Percentiles rank a stretch among this genome's conserved stretches.
Evolutionary conservation across 2,888 invertebrate species (phyloP).

Genomic region (Eristalis tenax): DNA sequence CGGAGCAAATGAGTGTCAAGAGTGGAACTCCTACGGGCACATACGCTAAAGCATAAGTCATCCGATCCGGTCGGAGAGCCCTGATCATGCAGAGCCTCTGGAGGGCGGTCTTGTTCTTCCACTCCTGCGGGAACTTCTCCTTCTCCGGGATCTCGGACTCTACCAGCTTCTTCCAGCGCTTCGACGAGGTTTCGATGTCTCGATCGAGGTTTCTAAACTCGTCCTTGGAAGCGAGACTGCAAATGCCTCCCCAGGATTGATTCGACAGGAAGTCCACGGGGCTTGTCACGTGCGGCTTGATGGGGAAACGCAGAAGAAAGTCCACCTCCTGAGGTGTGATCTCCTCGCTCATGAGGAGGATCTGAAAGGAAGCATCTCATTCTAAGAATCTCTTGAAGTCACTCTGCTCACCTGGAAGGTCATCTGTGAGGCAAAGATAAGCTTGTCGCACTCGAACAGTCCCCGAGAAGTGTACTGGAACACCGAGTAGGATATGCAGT

Average conservation of each 20-base stretch:
- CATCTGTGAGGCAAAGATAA: slow-evolving; percentile 98
- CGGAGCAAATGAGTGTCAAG: background rate
- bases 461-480: slow-evolving; percentile 97
- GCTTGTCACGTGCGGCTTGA: slow-evolving; percentile 94
- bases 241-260: slow-evolving; percentile 96
- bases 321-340: slow-evolving; percentile 93
- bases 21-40: slow-evolving; percentile 73
- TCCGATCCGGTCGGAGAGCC: slow-evolving; percentile 95
- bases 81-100: slow-evolving; percentile 98
- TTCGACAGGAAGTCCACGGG: slow-evolving; percentile 97
- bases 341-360: slow-evolving; percentile 92
- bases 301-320: slow-evolving; percentile 95
- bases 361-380: slow-evolving; percentile 82
- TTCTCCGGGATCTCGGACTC: slow-evolving; percentile 97
- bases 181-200: slow-evolving; percentile 97
- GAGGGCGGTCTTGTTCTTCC: slow-evolving; percentile 97
- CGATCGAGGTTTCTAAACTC: slow-evolving; percentile 96
- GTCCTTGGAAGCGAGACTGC: slow-evolving; percentile 93
- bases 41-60: slow-evolving; percentile 97
- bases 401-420: slow-evolving; percentile 90
- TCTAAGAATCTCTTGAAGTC: too few species aligned
- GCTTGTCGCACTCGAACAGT: slow-evolving; percentile 97
- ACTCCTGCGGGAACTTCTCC: slow-evolving; percentile 98
- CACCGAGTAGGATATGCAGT: slow-evolving; percentile 96
- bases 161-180: slow-evolving; percentile 98